These are phyloP conservation scores for Ischnura elegans DNA, from an alignment of 2,888 invertebrate genomes.

Conservation along the genomic window DNA sequence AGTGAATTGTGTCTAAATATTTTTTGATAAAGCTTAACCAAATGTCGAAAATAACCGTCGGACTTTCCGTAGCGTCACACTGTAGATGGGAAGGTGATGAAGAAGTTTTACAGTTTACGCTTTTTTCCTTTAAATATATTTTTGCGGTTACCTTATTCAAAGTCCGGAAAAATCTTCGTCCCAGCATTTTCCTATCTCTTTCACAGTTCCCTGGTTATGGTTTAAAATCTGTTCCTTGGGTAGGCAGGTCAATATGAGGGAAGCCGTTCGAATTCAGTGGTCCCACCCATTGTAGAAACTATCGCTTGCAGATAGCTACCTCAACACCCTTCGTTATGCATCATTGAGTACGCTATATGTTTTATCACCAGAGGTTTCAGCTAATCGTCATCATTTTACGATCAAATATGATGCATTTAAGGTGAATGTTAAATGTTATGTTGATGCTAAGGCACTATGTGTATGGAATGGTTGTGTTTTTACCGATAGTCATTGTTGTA, in stretches of 20 bases:
- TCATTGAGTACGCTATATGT: background rate
- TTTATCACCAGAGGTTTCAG: background rate
- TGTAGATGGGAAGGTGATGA: too few relatives aligned
- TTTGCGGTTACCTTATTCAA: too few relatives aligned
- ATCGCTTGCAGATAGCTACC: background rate
- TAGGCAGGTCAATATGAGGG: background rate
- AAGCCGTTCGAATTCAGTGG: background rate
- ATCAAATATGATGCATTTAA: background rate
- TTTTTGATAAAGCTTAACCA: too few relatives aligned
- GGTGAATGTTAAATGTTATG: background rate
- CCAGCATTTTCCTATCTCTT: background rate
- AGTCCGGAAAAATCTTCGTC: background rate
- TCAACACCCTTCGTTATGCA: background rate
- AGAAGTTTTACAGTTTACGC: too few relatives aligned
- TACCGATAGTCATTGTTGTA: too few relatives aligned
- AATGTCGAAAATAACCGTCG: too few relatives aligned
- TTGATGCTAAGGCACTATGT: too few relatives aligned
- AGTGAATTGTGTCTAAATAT: too few relatives aligned
- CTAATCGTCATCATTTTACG: background rate
- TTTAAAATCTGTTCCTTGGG: background rate
- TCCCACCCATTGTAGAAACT: too few relatives aligned
- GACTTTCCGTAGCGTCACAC: too few relatives aligned
- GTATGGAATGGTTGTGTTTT: too few relatives aligned
- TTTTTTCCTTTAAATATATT: too few relatives aligned
- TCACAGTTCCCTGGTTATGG: background rate